Base-by-base conservation (phyloP, 2,113 vertebrate genomes). In the Chaenocephalus aceratus region DNA sequence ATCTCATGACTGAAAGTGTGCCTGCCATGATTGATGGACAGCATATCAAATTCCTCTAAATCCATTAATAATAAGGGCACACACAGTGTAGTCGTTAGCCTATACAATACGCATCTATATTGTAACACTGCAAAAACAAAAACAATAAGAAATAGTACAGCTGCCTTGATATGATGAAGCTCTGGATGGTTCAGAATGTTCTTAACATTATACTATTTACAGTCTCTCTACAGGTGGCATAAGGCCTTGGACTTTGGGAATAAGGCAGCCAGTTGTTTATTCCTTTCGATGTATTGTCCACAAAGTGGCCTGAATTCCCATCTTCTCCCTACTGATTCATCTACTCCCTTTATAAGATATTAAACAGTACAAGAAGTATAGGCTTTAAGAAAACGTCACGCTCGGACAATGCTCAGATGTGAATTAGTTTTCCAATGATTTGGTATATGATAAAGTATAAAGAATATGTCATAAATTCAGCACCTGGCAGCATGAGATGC, bases 241-340 rank as follows among this genome's bases (percentile, higher is more conserved):
- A 94, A 94, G 92, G 91, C 94, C 91, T 89, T 90, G 89, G 87
- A 94, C 90, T 91, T 90, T 85, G 84, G 84, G 92, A 93, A 92
- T 94, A 95, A 95, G 95, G 95, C 95, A 94, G 92, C 88, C 89
- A 90, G 87, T 93, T 91, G 92, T 92, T 87, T 88, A 92, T 91
- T 92, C 91, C 86, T 90, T 91, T 86, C 88, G 70, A 79, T 77
- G 77, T 87, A 57, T 83, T 68, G 85, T 92, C 91, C 90, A 78
- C 82, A 79, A 83, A 86, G 88, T 83, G 89, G 90, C 90, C 93
- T 85, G 74, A 85, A 89, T 85, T 83, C 79, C 81, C 87, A 83
- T 87, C 80, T 80, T 87, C 84, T 90, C 84, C 76, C 80, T 81
- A 87, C 82, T 66, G 79, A 87, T 86, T 84, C 65, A 71, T 83